Conservation (phyloP, 1,140 invertebrate species). For the Belonocnema kinseyi region DNA sequence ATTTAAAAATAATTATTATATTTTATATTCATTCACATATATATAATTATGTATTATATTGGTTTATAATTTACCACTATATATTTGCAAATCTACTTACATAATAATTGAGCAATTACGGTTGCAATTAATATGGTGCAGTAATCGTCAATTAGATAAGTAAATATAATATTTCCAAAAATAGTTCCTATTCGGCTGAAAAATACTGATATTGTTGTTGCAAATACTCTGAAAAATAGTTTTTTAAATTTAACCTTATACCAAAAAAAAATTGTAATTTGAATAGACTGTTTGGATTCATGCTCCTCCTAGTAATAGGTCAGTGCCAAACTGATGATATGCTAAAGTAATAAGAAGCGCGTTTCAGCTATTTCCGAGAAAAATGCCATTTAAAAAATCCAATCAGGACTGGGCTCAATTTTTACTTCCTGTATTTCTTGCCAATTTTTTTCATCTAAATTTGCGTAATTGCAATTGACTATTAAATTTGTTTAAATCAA, state of each 20-base stretch:
- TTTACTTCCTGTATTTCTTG: no score
- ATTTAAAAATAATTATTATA: background rate
- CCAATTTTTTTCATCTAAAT: no score
- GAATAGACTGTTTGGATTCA: background rate
- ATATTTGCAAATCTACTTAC: constrained; percentile 7
- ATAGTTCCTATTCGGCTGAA: background rate
- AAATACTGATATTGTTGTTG: constrained; percentile 18
- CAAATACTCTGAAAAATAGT: constrained; percentile 18
- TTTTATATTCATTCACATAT: background rate
- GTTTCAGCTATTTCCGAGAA: no score
- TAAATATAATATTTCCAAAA: constrained; percentile 12
- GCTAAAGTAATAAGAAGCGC: no score
- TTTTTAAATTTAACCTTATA: background rate
- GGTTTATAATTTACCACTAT: background rate
- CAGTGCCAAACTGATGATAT: no score
- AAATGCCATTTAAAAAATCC: no score
- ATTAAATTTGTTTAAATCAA: no score
- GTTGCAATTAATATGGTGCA: constrained; percentile 9
- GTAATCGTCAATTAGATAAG: background rate
- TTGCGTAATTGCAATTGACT: no score
- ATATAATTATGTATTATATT: background rate
- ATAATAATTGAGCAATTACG: background rate
- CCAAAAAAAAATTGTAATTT: background rate
- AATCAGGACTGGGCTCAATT: no score
- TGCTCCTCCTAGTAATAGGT: no score